These are phyloP conservation scores for Leguminivora glycinivorella DNA, from an alignment of 1,140 invertebrate species.

Conservation along the genomic window DNA sequence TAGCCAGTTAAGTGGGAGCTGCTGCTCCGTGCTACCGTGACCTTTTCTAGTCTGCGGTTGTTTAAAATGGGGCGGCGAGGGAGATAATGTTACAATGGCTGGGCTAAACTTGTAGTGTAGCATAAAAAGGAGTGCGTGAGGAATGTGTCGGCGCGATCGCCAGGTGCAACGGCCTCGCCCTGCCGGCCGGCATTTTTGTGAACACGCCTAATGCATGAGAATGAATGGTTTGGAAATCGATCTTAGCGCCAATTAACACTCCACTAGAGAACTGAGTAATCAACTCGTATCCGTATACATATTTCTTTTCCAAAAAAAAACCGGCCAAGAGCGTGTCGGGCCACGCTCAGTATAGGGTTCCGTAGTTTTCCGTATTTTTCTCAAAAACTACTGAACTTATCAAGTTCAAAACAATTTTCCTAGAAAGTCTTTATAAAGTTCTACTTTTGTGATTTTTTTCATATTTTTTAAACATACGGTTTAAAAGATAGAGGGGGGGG, in stretches of 20 bases:
- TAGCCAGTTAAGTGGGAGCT: slow-evolving; percentile 38
- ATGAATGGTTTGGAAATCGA: slow-evolving; percentile 43
- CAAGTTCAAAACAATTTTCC: too few species aligned
- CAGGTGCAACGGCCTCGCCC: slow-evolving; percentile 66
- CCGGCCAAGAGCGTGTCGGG: too few species aligned
- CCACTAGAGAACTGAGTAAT: slow-evolving; percentile 30
- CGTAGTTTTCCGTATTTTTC: too few species aligned
- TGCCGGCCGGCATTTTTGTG: slow-evolving; percentile 60
- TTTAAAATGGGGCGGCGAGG: slow-evolving; percentile 29
- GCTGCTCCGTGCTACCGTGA: slow-evolving; percentile 27
- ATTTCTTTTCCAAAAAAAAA: not conserved
- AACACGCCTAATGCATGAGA: slow-evolving; percentile 49
- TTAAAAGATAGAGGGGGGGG: too few species aligned
- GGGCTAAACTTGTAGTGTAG: slow-evolving; percentile 49
- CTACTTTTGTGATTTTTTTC: too few species aligned
- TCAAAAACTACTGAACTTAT: too few species aligned
- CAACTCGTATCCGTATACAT: slow-evolving; percentile 20
- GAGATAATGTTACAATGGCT: slow-evolving; percentile 46
- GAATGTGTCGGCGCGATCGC: slow-evolving; percentile 59
- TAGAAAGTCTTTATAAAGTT: too few species aligned
- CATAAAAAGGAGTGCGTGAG: slow-evolving; percentile 70
- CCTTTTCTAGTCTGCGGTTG: slow-evolving; percentile 36
- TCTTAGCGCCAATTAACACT: slow-evolving; percentile 45
- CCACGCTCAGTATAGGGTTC: too few species aligned
- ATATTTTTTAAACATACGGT: too few species aligned